Base-by-base conservation (phyloP, 2,888 invertebrate genomes). In the Dione vanillae region DNA sequence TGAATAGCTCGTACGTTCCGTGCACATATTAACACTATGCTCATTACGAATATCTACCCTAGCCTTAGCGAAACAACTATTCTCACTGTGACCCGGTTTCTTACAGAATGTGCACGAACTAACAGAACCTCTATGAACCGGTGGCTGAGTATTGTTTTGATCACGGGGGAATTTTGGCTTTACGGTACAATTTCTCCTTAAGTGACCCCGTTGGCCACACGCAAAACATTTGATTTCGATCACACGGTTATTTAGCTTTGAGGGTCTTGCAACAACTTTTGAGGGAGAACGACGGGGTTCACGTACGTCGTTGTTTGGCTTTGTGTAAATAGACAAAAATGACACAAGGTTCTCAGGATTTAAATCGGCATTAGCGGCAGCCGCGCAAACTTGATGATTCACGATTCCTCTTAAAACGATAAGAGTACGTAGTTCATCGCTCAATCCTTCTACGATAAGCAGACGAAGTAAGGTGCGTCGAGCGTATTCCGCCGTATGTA, bases 41-140 rank as follows among this genome's bases (percentile, higher is more conserved):
- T 52, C 9, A 43, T 59, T 59, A 40, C 59, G 59, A 6, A 10
- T 7, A 16, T 62, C 16, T 19, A 45, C 45, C 16, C 45, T 19
- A 19, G 16, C 20, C 20, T 45, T 62, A 20, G 61, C 27, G 27
- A 62, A 62, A 45, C 61, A 62, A 20, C 7, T 14, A 10, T 62
- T 45, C 14, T 62, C 61, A 19, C 16, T 62, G 14, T 62, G 61
- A 11, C 59, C 59, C n/a, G 41, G 41, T 43, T 41, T 59, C n/a
- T n/a, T n/a, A n/a, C n/a, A n/a, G n/a, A n/a, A n/a, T n/a, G n/a
- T 59, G 16, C 16, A 41, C 59, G 40, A 59, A n/a, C n/a, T n/a
- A n/a, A n/a, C n/a, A n/a, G n/a, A n/a, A n/a, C n/a, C n/a, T n/a
- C n/a, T n/a, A n/a, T n/a, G n/a, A n/a, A n/a, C n/a, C 40, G 10